Percentiles rank a stretch among this genome's conserved stretches.
These are phyloP conservation scores for Beris chalybata DNA, from an alignment of 2,888 invertebrate genomes.

Conservation along the genomic window DNA sequence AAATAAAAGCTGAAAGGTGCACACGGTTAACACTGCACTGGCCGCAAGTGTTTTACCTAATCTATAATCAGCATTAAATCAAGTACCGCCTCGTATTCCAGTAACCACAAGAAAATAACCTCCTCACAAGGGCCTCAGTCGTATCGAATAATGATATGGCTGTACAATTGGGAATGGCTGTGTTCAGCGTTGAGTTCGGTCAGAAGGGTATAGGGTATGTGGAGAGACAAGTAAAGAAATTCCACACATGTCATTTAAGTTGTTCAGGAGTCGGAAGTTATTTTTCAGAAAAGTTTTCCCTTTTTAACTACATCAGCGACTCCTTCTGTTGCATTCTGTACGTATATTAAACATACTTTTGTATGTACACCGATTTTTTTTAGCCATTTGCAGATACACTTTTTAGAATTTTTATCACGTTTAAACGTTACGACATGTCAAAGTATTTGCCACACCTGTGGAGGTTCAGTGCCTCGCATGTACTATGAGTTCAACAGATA, in stretches of 20 bases:
- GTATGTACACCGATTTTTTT: slow-evolving; percentile 3
- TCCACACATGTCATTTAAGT: not conserved
- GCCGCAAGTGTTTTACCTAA: slow-evolving; percentile 30
- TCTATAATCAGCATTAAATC: slow-evolving; percentile 30
- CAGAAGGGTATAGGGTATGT: too few species aligned
- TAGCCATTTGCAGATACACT: not conserved
- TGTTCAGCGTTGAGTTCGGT: too few species aligned
- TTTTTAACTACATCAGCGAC: not conserved
- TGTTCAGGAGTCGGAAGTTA: slow-evolving; percentile 16
- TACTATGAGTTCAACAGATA: slow-evolving; percentile 24
- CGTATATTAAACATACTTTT: not conserved
- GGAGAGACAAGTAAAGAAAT: not conserved
- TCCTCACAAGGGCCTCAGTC: too few species aligned
- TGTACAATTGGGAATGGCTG: too few species aligned
- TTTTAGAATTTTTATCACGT: slow-evolving; percentile 35
- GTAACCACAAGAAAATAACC: not conserved
- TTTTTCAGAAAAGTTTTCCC: slow-evolving; percentile 17
- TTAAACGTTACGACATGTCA: slow-evolving; percentile 36
- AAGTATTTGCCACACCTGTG: slow-evolving; percentile 31
- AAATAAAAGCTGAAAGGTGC: slow-evolving; percentile 1
- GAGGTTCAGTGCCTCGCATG: slow-evolving; percentile 18
- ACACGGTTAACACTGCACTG: slow-evolving; percentile 5
- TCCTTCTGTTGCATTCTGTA: not conserved
- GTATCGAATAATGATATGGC: too few species aligned
- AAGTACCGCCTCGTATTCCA: slow-evolving; percentile 11